These are phyloP conservation scores for Fabriciana adippe DNA, from an alignment of 2,888 invertebrate genomes.

Conservation along the genomic window DNA sequence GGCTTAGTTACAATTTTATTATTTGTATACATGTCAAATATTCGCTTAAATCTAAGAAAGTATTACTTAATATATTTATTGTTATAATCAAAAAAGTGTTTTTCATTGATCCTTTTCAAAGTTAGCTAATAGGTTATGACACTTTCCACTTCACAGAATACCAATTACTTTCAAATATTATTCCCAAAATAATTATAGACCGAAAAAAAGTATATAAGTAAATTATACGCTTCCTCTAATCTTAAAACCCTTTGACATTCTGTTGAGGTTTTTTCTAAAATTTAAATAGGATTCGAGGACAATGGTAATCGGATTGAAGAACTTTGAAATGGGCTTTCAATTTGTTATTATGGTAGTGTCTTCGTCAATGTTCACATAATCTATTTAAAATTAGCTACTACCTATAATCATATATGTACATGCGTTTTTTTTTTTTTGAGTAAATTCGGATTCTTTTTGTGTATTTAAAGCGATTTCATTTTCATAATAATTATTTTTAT, in stretches of 20 bases:
- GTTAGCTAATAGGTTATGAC: not conserved
- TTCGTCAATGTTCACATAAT: not conserved
- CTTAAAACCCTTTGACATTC: constrained; percentile 28
- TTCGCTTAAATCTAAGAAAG: too few relatives aligned
- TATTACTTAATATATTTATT: too few relatives aligned
- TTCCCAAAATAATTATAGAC: constrained; percentile 15
- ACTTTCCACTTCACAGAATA: not conserved
- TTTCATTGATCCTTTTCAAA: not conserved
- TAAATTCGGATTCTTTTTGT: too few relatives aligned
- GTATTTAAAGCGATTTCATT: too few relatives aligned
- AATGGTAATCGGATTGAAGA: constrained; percentile 9
- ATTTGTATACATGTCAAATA: too few relatives aligned
- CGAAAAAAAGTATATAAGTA: constrained; percentile 17
- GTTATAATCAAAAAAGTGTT: too few relatives aligned
- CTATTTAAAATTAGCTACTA: not conserved
- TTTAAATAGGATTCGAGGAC: constrained; percentile 6
- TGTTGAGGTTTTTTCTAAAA: constrained; percentile 8
- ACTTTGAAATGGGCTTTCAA: constrained; percentile 10
- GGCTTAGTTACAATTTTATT: too few relatives aligned
- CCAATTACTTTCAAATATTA: not conserved
- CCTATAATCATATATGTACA: too few relatives aligned
- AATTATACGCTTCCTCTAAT: constrained; percentile 25
- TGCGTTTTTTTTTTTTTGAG: too few relatives aligned
- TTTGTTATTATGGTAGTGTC: not conserved
- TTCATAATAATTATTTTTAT: too few relatives aligned